phyloP scores from a whole-genome alignment of 2,113 vertebrate genomes.

The Carettochelys insculpta region DNA sequence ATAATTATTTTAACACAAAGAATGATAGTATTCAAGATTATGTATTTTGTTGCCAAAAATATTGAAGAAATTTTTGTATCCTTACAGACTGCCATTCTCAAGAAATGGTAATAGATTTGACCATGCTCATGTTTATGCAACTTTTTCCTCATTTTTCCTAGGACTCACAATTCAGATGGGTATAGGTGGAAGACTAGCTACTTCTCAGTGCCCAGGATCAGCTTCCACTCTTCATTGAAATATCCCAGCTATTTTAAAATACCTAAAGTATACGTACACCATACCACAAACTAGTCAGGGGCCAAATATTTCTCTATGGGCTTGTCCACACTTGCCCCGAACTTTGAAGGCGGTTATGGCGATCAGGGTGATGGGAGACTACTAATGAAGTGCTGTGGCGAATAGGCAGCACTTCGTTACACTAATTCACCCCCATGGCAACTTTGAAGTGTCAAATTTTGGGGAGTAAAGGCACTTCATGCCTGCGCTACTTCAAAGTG shows the following conservation, averaged over 20 bases:
- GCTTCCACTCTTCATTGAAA: not conserved
- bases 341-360: too few species aligned
- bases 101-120: fast-evolving
- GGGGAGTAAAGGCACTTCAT: too few species aligned
- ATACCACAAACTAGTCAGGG: not conserved
- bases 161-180: fast-evolving
- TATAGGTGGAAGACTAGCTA: fast-evolving
- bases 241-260: fast-evolving
- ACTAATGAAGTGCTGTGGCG: too few species aligned
- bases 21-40: not conserved
- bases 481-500: too few species aligned
- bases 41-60: not conserved
- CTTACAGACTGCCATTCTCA: fast-evolving
- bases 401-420: too few species aligned
- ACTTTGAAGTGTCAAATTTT: too few species aligned
- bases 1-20: not conserved
- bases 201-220: not conserved
- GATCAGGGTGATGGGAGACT: too few species aligned
- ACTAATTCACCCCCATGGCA: too few species aligned
- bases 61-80: not conserved
- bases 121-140: fast-evolving
- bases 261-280: not conserved
- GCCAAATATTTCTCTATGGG: fast-evolving
- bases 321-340: too few species aligned
- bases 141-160: fast-evolving